Conservation (phyloP, 2,888 invertebrate genomes). For the Mythimna ferrago region DNA sequence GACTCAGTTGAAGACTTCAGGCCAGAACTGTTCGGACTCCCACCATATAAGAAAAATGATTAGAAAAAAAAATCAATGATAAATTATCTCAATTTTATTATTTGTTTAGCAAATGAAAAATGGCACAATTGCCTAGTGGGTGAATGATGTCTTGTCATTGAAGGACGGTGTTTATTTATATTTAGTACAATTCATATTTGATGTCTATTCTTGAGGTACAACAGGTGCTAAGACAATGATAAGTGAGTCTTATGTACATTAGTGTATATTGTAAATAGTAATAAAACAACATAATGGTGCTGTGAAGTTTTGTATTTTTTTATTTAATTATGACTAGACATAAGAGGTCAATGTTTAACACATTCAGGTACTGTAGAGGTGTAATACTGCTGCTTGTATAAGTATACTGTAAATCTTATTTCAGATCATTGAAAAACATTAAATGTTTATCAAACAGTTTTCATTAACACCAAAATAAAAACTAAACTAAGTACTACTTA, state of each 20-base stretch:
- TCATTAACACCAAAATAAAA: conserved; percentile 36
- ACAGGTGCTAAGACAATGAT: neutral
- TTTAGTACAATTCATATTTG: neutral
- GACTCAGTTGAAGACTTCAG: conserved; percentile 94
- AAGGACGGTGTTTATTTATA: neutral
- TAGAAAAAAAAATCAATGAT: conserved; percentile 15
- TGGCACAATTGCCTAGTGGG: neutral
- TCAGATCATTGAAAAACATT: conserved; percentile 47
- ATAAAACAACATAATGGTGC: conserved; percentile 50
- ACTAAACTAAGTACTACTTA: conserved; percentile 23
- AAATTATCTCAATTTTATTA: neutral
- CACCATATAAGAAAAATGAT: conserved; percentile 82
- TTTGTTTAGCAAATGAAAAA: neutral
- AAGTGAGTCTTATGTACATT: neutral
- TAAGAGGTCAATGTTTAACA: conserved; percentile 51
- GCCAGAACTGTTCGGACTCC: conserved; percentile 96
- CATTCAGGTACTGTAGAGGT: conserved; percentile 51
- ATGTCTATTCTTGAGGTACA: neutral
- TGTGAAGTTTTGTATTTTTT: conserved; percentile 45
- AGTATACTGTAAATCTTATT: conserved; percentile 19
- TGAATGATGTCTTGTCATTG: neutral
- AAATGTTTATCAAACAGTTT: conserved; percentile 51
- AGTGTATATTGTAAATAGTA: conserved; percentile 29
- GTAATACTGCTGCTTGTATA: conserved; percentile 27
- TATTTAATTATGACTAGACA: conserved; percentile 58